These are phyloP conservation scores for Drosophila suboccidentalis DNA, from an alignment of 2,888 invertebrate species.

Conservation along the genomic window DNA sequence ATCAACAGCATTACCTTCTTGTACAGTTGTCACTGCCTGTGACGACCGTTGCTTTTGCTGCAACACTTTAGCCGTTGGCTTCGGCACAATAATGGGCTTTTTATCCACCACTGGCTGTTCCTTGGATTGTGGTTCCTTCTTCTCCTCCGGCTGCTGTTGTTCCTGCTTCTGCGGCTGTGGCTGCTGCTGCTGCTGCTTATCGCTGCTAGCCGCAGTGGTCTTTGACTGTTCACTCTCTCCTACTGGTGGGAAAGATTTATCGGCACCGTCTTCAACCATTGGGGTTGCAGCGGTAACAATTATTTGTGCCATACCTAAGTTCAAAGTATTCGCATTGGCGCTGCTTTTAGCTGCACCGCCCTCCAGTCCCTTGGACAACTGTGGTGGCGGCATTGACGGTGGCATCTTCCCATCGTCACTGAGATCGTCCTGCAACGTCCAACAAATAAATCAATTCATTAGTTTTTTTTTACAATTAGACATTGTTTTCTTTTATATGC, in stretches of 20 bases:
- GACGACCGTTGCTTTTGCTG: constrained; percentile 35
- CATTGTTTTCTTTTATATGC: background rate
- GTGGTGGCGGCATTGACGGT: constrained; percentile 80
- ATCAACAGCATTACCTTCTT: constrained; percentile 70
- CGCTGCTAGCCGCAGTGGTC: constrained; percentile 27
- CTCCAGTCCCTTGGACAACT: constrained; percentile 46
- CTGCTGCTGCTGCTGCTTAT: constrained; percentile 32
- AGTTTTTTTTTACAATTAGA: background rate
- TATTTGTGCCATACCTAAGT: constrained; percentile 94
- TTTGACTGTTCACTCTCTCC: constrained; percentile 77
- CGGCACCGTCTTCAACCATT: constrained; percentile 93
- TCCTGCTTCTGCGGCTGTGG: constrained; percentile 10
- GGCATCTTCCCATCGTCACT: constrained; percentile 82
- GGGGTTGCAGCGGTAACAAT: constrained; percentile 97
- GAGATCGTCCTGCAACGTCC: constrained; percentile 78
- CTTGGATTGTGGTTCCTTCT: constrained; percentile 20
- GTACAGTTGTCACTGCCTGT: constrained; percentile 43
- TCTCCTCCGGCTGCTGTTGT: background rate
- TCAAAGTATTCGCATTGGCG: constrained; percentile 87
- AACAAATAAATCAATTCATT: background rate
- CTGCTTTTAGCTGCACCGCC: constrained; percentile 39
- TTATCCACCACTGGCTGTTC: constrained; percentile 54
- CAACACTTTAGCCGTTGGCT: constrained; percentile 57
- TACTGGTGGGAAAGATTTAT: constrained; percentile 91
- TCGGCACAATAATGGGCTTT: constrained; percentile 68